phyloP scores from a whole-genome alignment of 2,888 invertebrate genomes.

The Calameuta idolon region DNA sequence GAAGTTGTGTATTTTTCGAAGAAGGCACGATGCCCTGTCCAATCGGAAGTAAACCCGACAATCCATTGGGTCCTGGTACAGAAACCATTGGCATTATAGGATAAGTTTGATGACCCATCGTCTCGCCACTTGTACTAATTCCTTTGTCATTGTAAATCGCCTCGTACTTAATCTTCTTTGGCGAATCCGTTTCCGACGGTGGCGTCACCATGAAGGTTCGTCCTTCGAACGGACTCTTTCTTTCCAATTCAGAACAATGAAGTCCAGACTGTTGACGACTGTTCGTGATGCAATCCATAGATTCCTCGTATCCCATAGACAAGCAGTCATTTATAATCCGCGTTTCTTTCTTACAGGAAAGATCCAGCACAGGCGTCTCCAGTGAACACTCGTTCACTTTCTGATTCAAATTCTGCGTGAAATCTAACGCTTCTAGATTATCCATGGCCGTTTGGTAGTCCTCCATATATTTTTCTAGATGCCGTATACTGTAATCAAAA shows the following conservation, averaged over 20 bases:
- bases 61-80: background rate
- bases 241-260: constrained; percentile 27
- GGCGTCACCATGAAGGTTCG: constrained; percentile 53
- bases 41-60: background rate
- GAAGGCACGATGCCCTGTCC: background rate
- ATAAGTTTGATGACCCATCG: constrained; percentile 15
- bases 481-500: background rate
- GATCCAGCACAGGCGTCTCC: constrained; percentile 47
- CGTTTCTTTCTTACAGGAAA: constrained; percentile 49
- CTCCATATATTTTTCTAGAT: constrained; percentile 25
- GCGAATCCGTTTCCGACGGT: constrained; percentile 53
- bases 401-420: constrained; percentile 24
- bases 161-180: constrained; percentile 42
- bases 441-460: constrained; percentile 20
- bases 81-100: constrained; percentile 26
- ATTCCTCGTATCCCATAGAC: background rate
- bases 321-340: background rate
- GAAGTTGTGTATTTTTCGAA: constrained; percentile 21
- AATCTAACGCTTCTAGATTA: constrained; percentile 36
- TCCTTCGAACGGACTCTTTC: constrained; percentile 45
- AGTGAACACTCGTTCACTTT: constrained; percentile 7
- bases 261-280: background rate
- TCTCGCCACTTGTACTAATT: background rate
- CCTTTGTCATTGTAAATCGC: constrained; percentile 29
- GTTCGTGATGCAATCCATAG: background rate